Evolutionary conservation across 2,113 vertebrate genomes (phyloP).

Genomic region (Protobothrops flavoviridis): DNA sequence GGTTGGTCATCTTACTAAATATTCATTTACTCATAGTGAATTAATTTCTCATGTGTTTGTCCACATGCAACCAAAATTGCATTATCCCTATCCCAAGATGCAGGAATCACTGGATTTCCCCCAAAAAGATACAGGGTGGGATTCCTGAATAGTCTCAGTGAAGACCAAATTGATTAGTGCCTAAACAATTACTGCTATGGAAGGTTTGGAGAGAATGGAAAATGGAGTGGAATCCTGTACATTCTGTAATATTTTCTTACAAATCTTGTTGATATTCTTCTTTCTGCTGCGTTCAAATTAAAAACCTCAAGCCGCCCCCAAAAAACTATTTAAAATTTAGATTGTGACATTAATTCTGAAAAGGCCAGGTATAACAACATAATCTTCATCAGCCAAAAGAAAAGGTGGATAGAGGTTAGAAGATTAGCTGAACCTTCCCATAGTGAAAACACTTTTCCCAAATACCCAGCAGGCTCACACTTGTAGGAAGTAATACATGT

Average conservation of each 20-base stretch:
- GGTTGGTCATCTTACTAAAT: no score
- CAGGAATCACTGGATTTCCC: not conserved
- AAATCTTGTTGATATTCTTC: not conserved
- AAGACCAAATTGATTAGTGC: not conserved
- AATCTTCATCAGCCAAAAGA: not conserved
- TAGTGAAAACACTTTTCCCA: not conserved
- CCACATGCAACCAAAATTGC: not conserved
- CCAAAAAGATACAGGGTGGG: not conserved
- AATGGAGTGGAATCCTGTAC: not conserved
- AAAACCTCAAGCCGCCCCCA: not conserved
- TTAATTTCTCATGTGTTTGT: not conserved
- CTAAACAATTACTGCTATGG: not conserved
- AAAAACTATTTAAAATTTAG: not conserved
- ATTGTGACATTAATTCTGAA: not conserved
- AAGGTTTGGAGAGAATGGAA: not conserved
- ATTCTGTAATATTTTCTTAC: not conserved
- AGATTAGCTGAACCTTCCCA: not conserved
- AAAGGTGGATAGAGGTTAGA: not conserved
- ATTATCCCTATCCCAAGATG: not conserved
- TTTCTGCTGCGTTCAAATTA: not conserved
- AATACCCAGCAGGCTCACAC: not conserved
- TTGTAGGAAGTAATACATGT: not conserved
- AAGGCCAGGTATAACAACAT: not conserved
- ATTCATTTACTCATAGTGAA: not conserved
- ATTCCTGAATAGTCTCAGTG: not conserved